These are phyloP conservation scores for Gallirallus australis DNA, from an alignment of 2,797 vertebrate genomes.

Conservation along the genomic window DNA sequence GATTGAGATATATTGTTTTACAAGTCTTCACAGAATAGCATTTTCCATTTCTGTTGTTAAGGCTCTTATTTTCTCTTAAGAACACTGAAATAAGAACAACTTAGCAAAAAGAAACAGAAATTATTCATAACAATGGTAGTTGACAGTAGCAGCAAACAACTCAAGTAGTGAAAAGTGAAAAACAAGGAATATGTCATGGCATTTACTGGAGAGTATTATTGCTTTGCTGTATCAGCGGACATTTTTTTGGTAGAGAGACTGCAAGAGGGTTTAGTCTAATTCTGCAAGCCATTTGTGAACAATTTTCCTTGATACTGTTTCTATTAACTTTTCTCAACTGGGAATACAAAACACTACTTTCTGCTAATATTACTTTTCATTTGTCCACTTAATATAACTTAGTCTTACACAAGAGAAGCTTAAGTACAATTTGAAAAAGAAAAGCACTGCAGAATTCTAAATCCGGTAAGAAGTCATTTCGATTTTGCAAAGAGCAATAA, in stretches of 20 bases:
- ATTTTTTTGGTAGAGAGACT: not conserved
- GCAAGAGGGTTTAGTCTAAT: not conserved
- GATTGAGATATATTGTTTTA: not conserved
- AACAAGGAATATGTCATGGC: not conserved
- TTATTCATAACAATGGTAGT: not conserved
- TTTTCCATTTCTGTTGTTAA: constrained; percentile 17
- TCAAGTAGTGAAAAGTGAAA: constrained; percentile 5
- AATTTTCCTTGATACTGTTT: not conserved
- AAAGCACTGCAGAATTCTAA: not conserved
- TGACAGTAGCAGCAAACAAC: constrained; percentile 25
- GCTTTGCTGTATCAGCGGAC: not conserved
- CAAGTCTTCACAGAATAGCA: not conserved
- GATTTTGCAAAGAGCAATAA: not conserved
- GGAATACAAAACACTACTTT: not conserved
- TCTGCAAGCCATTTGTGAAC: not conserved
- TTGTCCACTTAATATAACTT: not conserved
- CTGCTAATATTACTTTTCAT: not conserved
- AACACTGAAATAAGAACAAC: constrained; percentile 5
- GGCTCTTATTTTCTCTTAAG: not conserved
- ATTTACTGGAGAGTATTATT: not conserved
- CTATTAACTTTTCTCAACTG: not conserved
- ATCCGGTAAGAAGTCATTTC: not conserved
- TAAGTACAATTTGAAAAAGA: not conserved
- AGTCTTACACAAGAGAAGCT: not conserved
- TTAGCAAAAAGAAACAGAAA: not conserved